Percentiles rank a stretch among this genome's conserved stretches.
phyloP scores from a whole-genome alignment of 37 sponge, comb jelly and placozoan species.

The Crambe crambe region DNA sequence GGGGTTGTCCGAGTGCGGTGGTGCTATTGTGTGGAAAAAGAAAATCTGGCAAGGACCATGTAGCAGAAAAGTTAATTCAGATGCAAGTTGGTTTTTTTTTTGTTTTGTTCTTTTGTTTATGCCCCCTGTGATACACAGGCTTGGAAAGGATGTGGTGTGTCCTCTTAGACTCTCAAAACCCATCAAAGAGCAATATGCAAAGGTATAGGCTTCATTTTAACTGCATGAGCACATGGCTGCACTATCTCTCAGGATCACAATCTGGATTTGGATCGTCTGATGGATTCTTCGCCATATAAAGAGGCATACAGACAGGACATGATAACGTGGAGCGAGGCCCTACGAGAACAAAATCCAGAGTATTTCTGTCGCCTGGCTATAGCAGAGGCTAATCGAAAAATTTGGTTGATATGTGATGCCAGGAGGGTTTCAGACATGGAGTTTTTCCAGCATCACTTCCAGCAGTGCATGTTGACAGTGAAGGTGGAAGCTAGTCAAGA shows the following conservation, averaged over 20 bases:
- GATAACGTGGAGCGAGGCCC: conserved; percentile 89
- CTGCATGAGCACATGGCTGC: background rate
- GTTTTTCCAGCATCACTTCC: conserved; percentile 65
- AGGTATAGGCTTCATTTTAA: conserved; percentile 19
- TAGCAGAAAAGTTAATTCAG: conserved; percentile 29
- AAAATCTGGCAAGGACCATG: conserved; percentile 68
- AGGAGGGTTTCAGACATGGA: conserved; percentile 81
- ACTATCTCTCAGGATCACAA: conserved; percentile 59
- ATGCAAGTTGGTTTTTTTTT: conserved; percentile 20
- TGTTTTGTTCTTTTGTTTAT: no score
- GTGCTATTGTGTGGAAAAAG: conserved; percentile 67
- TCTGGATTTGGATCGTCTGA: conserved; percentile 67
- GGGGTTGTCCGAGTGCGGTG: conserved; percentile 6
- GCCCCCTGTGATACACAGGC: no score
- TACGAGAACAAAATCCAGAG: conserved; percentile 60
- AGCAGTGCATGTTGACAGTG: conserved; percentile 10
- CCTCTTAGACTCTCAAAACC: conserved; percentile 66
- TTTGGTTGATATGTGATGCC: conserved; percentile 90
- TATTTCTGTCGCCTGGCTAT: conserved; percentile 88
- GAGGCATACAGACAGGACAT: conserved; percentile 86
- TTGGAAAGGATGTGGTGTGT: conserved; percentile 10
- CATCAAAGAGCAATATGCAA: conserved; percentile 69
- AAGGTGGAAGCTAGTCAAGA: conserved; percentile 70
- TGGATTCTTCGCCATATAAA: conserved; percentile 86
- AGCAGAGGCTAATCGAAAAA: conserved; percentile 42